Evolutionary conservation across 2,888 invertebrate species (phyloP).

Genomic region (Lepidochrysops patricia): DNA sequence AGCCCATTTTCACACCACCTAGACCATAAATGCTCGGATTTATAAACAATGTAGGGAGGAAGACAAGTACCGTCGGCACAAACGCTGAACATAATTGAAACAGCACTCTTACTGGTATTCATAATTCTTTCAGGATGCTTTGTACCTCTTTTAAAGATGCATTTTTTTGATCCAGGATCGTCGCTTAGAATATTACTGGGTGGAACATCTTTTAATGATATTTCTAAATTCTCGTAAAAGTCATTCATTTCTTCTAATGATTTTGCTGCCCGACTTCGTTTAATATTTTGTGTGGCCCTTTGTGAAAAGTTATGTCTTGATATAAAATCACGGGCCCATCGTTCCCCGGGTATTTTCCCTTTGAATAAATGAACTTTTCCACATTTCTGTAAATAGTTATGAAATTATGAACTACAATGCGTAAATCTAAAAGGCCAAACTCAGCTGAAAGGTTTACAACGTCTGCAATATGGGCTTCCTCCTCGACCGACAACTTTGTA

Average conservation of each 20-base stretch:
- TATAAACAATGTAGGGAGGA: conserved; percentile 20
- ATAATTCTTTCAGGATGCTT: conserved; percentile 15
- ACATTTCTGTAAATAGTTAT: conserved; percentile 20
- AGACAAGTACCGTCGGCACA: conserved; percentile 19
- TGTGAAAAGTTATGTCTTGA: conserved; percentile 10
- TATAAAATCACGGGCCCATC: conserved; percentile 18
- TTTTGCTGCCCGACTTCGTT: background rate
- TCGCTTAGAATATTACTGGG: conserved; percentile 20
- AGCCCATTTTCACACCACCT: conserved; percentile 43
- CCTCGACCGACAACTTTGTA: conserved; percentile 19
- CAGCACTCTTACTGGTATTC: conserved; percentile 17
- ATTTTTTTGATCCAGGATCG: conserved; percentile 23
- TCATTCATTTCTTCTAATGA: background rate
- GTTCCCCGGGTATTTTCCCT: conserved; percentile 19
- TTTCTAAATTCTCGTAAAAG: background rate
- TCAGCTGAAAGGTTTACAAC: conserved; percentile 20
- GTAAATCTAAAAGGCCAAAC: conserved; percentile 23
- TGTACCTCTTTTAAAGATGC: conserved; percentile 19
- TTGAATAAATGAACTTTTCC: conserved; percentile 17
- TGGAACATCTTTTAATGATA: background rate
- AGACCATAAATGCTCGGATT: conserved; percentile 33
- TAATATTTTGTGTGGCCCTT: conserved; percentile 2
- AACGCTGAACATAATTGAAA: conserved; percentile 22
- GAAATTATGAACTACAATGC: conserved; percentile 20
- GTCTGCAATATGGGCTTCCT: conserved; percentile 22